Evolutionary conservation across 37 sponge, comb jelly and placozoan genomes (phyloP).

Genomic region (Hormiphora californensis): DNA sequence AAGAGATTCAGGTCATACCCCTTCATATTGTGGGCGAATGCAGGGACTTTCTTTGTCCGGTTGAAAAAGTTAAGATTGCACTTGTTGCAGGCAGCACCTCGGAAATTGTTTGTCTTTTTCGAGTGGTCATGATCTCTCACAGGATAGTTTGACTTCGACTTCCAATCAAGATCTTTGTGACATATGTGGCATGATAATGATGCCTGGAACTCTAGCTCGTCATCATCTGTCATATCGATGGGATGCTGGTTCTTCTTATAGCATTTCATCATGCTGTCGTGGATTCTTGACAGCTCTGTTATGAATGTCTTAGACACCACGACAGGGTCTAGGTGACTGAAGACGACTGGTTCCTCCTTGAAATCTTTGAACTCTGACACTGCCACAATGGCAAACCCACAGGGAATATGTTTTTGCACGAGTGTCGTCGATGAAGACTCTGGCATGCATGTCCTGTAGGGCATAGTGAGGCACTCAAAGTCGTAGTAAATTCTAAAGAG

Average conservation of each 20-base stretch:
- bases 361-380: not conserved
- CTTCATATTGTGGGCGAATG: conserved; percentile 32
- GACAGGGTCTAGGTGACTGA: not conserved
- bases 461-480: conserved; percentile 20
- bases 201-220: not conserved
- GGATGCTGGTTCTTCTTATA: not conserved
- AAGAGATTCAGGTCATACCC: conserved; percentile 18
- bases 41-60: conserved; percentile 2
- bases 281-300: not conserved
- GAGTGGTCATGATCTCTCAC: conserved; percentile 26
- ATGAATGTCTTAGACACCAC: not conserved
- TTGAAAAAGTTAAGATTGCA: conserved; percentile 33
- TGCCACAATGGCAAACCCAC: conserved; percentile 9
- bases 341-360: not conserved
- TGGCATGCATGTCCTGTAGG: not conserved
- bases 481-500: conserved; percentile 8
- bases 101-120: not conserved
- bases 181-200: not conserved
- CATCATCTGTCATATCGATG: not conserved
- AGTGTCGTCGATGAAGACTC: too few species aligned
- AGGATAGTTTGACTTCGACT: not conserved
- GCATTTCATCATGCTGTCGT: conserved; percentile 30
- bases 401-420: not conserved
- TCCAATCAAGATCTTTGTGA: not conserved
- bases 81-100: conserved; percentile 8